Evolutionary conservation across 2,113 vertebrate species (phyloP).

Genomic region (Notarius quadriscutis): DNA sequence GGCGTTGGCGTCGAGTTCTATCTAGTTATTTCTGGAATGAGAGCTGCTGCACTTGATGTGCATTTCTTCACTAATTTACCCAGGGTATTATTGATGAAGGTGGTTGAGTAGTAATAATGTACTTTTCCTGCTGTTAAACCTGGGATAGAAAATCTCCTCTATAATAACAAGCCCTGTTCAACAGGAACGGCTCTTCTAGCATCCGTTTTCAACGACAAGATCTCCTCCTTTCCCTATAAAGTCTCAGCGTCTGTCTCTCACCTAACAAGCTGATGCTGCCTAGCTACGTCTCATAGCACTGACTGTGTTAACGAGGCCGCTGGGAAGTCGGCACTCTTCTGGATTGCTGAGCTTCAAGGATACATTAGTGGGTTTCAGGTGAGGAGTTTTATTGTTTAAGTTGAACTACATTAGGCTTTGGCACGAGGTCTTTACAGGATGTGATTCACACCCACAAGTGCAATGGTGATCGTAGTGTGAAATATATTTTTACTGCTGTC

Average conservation of each 20-base stretch:
- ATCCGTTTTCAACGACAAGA: neutral
- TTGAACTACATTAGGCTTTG: neutral
- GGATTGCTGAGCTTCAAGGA: neutral
- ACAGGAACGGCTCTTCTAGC: neutral
- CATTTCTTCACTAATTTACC: neutral
- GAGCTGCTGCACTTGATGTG: neutral
- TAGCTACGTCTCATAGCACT: neutral
- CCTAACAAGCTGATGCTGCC: neutral
- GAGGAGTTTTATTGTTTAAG: constrained; percentile 5
- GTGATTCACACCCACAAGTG: neutral
- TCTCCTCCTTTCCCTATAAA: neutral
- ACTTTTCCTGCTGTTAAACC: neutral
- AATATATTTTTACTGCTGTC: neutral
- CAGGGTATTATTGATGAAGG: constrained; percentile 5
- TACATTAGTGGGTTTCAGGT: neutral
- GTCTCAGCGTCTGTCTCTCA: constrained; percentile 1
- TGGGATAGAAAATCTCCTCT: neutral
- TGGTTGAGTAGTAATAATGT: neutral
- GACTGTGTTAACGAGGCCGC: neutral
- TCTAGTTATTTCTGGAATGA: neutral
- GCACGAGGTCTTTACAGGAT: neutral
- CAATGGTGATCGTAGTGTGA: neutral
- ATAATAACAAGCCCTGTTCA: neutral
- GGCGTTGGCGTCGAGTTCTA: too few relatives aligned
- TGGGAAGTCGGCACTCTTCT: neutral